phyloP scores from a whole-genome alignment of 2,113 vertebrate genomes.

The Ammodytes marinus region DNA sequence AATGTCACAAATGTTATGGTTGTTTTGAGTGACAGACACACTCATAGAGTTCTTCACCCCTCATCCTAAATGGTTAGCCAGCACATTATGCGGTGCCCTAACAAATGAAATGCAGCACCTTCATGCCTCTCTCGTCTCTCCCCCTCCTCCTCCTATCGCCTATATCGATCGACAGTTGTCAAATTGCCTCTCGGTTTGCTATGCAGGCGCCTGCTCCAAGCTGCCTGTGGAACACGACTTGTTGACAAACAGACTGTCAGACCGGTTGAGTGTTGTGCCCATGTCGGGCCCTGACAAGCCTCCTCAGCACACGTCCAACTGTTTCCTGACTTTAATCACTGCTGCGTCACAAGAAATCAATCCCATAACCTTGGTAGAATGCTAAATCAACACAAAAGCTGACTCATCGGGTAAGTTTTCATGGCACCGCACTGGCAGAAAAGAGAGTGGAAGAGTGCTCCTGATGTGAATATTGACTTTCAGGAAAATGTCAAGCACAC shows the following conservation, averaged over 20 bases:
- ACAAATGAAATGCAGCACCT: not conserved
- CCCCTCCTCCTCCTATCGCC: constrained; percentile 8
- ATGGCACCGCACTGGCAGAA: not conserved
- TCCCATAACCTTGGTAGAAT: constrained; percentile 58
- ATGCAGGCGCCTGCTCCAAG: constrained; percentile 33
- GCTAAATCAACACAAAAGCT: constrained; percentile 62
- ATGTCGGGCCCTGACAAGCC: constrained; percentile 41
- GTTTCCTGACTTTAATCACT: constrained; percentile 68
- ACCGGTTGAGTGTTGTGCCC: constrained; percentile 11
- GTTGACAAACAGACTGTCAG: constrained; percentile 63
- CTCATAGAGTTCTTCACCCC: not conserved
- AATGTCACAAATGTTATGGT: not conserved
- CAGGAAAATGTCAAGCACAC: constrained; percentile 38
- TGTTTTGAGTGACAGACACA: not conserved
- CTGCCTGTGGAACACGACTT: constrained; percentile 50
- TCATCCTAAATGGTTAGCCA: constrained; percentile 15
- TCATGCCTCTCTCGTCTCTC: not conserved
- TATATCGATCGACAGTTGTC: constrained; percentile 61
- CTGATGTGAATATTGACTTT: constrained; percentile 45
- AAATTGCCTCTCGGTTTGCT: constrained; percentile 45
- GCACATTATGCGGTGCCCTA: not conserved
- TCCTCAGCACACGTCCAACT: constrained; percentile 58
- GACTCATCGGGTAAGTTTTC: constrained; percentile 23
- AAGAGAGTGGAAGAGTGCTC: constrained; percentile 25
- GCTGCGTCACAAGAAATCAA: constrained; percentile 65